Evolutionary conservation across 2,888 invertebrate genomes (phyloP).

Genomic region (Lymantria dispar): DNA sequence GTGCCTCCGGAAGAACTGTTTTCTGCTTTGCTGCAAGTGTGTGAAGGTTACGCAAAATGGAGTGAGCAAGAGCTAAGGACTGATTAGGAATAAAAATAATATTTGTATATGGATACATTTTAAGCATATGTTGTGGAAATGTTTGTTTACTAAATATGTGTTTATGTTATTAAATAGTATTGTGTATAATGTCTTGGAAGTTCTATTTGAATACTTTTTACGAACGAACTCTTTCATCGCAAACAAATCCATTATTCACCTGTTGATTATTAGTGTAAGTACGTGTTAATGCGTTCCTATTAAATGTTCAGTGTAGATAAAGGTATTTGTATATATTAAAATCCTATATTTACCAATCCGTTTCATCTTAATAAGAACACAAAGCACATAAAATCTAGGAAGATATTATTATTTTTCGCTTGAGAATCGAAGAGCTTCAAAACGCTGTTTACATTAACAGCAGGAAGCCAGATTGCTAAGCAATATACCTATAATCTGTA

Average conservation of each 20-base stretch:
- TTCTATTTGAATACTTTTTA: no score
- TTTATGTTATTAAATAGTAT: no score
- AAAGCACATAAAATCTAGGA: constrained; percentile 47
- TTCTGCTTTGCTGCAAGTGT: constrained; percentile 72
- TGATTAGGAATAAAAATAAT: no score
- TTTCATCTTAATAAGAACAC: constrained; percentile 48
- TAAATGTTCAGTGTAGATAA: not conserved
- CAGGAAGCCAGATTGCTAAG: constrained; percentile 79
- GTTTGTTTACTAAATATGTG: no score
- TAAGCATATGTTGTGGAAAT: no score
- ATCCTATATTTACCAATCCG: constrained; percentile 17
- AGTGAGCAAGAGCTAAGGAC: constrained; percentile 35
- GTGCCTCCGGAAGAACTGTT: constrained; percentile 75
- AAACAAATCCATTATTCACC: no score
- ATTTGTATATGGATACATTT: no score
- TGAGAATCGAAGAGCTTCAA: constrained; percentile 49
- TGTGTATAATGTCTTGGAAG: no score
- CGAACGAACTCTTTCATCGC: no score
- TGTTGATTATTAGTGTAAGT: no score
- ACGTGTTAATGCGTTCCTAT: no score
- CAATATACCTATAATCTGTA: constrained; percentile 70
- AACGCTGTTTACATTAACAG: constrained; percentile 72
- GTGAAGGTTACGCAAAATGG: constrained; percentile 82
- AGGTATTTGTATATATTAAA: constrained; percentile 1
- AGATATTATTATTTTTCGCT: constrained; percentile 60